Evolutionary conservation across 1,140 invertebrate species (phyloP).

Genomic region (Diorhabda carinulata): DNA sequence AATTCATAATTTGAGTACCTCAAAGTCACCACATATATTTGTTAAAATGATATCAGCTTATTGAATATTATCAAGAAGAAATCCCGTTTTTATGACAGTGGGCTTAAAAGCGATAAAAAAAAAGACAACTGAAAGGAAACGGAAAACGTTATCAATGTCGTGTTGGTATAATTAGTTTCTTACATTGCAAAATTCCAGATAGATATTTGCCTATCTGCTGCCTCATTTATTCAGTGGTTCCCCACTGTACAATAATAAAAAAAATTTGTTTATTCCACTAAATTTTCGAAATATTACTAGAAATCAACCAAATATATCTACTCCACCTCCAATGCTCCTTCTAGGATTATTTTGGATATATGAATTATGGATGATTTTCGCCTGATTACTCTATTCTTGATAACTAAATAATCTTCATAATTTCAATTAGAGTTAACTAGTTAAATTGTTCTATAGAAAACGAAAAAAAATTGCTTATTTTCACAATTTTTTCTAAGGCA

Average conservation of each 20-base stretch:
- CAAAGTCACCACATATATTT: not conserved
- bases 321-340: too few relatives aligned
- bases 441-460: too few relatives aligned
- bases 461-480: too few relatives aligned
- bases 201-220: not conserved
- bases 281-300: too few relatives aligned
- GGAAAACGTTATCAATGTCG: conserved; percentile 13
- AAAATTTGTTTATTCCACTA: too few relatives aligned
- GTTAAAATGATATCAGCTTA: not conserved
- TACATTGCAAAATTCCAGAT: conserved; percentile 10
- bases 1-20: not conserved
- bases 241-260: not conserved
- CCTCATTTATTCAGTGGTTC: not conserved
- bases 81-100: conserved; percentile 4
- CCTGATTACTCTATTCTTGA: too few relatives aligned
- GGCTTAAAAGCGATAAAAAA: conserved; percentile 9
- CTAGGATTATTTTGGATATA: too few relatives aligned
- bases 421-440: too few relatives aligned
- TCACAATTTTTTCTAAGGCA: too few relatives aligned
- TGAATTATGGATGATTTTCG: too few relatives aligned
- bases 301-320: too few relatives aligned
- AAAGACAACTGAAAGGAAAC: conserved; percentile 19
- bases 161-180: conserved; percentile 14
- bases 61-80: conserved; percentile 13
- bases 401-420: too few relatives aligned